phyloP scores from a whole-genome alignment of 2,888 invertebrate species.

The Troides aeacus region DNA sequence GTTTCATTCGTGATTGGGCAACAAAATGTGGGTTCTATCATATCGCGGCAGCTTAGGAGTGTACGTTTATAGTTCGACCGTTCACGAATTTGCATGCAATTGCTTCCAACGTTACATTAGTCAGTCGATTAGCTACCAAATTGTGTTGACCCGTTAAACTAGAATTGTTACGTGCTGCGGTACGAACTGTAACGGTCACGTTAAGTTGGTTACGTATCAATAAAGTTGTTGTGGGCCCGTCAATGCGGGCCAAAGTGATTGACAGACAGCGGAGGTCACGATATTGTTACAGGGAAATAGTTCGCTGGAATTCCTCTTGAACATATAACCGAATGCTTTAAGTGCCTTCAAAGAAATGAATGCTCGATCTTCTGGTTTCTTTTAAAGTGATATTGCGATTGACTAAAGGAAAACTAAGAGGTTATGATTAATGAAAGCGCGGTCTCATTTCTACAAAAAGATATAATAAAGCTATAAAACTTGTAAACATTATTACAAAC shows the following conservation, averaged over 20 bases:
- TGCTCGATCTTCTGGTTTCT: constrained; percentile 1
- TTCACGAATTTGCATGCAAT: constrained; percentile 38
- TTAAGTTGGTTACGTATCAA: constrained; percentile 37
- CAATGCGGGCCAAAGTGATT: constrained; percentile 40
- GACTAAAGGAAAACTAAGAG: not conserved
- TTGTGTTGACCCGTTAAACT: constrained; percentile 34
- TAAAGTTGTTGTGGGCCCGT: constrained; percentile 40
- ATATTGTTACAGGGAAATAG: constrained; percentile 30
- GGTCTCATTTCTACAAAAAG: too few relatives aligned
- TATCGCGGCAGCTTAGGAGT: constrained; percentile 10
- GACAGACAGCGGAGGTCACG: constrained; percentile 53
- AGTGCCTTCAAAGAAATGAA: constrained; percentile 21
- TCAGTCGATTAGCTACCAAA: constrained; percentile 35
- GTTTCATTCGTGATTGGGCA: constrained; percentile 26
- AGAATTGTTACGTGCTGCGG: constrained; percentile 11
- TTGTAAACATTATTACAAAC: too few relatives aligned
- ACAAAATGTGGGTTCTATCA: constrained; percentile 15
- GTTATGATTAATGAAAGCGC: not conserved
- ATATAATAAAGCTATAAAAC: too few relatives aligned
- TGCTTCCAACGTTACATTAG: constrained; percentile 35
- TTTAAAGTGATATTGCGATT: constrained; percentile 11
- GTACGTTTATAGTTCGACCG: constrained; percentile 21
- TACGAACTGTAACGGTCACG: constrained; percentile 31
- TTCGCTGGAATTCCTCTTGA: constrained; percentile 21
- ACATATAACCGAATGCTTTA: constrained; percentile 17